Evolutionary conservation across 2,888 invertebrate genomes (phyloP), one percentile per base, ranked within the genome.

Genomic region (Campopleginae sp.): DNA sequence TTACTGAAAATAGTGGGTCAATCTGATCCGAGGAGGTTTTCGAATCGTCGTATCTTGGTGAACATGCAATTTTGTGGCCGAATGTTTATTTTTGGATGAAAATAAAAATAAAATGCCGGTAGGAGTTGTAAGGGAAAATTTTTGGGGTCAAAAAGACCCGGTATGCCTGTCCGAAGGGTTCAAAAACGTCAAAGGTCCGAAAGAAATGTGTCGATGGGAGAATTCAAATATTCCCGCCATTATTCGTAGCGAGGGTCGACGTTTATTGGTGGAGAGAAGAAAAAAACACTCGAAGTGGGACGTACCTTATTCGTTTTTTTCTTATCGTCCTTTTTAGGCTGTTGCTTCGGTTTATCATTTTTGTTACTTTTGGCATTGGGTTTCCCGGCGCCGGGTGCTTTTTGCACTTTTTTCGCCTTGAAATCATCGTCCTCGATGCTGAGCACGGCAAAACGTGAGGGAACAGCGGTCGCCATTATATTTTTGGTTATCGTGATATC

Each of bases 401-500:
- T 95, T 90, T 94, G 94, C 17, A 93, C 88, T 87, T 95, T 95
- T 89, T 94, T 89, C 89, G 92, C 90, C 54, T 94, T 94, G 85
- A 94, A 94, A 87, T 96, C 97, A 88, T 97, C 97, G 89, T 96
- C 97, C 90, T 97, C 97, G 80, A 97, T 95, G 93, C 96, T 96
- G 75, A 97, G 94, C 86, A 96, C 96, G 83, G 97, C 96, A 94
- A 97, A 97, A 89, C 97, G 95, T 33, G 97, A 97, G 87, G 96
- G 96, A 77, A 96, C 95, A 58, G 96, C 94, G 90, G 95, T 95
- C 94, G 96, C 95, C 96, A 96, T 96, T 92, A 89, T 92, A 89
- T 92, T 75, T 70, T 84, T 74, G 31, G 65, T 78, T 85, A 76
- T 51, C 44, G 58, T 14, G 46, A 12, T 17, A 42, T n/a, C 42